Evolutionary conservation across 2,113 vertebrate genomes (phyloP), one percentile per base, ranked within the genome.

Genomic region (Ailuropoda melanoleuca): DNA sequence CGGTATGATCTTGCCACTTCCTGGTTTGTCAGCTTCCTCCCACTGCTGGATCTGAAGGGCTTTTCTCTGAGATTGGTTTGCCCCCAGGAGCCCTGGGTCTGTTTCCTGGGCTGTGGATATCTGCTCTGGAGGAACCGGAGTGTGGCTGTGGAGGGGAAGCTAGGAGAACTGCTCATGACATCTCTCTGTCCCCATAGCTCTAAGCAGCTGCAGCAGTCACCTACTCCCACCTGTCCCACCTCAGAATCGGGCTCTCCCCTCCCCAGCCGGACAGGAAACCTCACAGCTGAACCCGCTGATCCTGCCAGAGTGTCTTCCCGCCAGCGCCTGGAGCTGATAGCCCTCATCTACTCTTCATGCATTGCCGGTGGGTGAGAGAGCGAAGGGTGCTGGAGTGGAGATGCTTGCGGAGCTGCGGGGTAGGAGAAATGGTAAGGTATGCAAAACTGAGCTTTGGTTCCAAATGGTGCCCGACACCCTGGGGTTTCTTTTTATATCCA

Each of bases 291-390:
- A 96, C 90, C 98, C 83, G 93, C 99, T 98, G 99, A 99, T 94
- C 99, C 99, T 58, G 93, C 97, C 48, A 99, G 99, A 96, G 99
- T 99, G 80, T 99, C 99, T 93, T 99, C 98, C 96, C 98, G 97
- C 72, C 98, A 97, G 43, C 99, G 99, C 83, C 96, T 99, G 93
- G 98, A 99, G 95, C 97, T 99, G 75, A 98, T 99, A 86, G 99
- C 99, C 11, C 98, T 99, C 75, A 98, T 99, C 24, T 99, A 99
- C 98, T 99, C 99, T 48, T 98, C 99, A 0, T 99, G 99, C 98
- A 99, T 99, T 97, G 98, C 99, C 97, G 99, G 99, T 99, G 97
- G 97, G 97, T 66, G 39, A 90, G 34, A 90, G 34, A 72, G 17
- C 64, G 74, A 12, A 37, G 92, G 77, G 55, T 6, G 4, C 37